Evolutionary conservation across 2,888 invertebrate genomes (phyloP).

Genomic region (Dryococelus australis): DNA sequence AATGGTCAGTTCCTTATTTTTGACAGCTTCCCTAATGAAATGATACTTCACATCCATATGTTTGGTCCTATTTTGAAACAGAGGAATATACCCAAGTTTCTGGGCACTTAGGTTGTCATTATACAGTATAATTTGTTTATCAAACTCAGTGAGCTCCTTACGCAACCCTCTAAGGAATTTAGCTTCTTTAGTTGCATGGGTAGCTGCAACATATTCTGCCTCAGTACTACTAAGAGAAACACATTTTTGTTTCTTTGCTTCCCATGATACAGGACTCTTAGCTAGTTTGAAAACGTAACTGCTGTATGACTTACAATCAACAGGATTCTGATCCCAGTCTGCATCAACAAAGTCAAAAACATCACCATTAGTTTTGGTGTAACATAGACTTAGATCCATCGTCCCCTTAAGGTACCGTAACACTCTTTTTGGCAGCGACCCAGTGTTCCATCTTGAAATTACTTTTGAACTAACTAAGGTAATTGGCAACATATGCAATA

Average conservation of each 20-base stretch:
- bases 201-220: too few relatives aligned
- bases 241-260: conserved; percentile 23
- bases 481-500: conserved; percentile 24
- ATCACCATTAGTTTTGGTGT: neutral
- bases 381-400: neutral
- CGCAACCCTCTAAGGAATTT: neutral
- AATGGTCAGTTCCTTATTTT: conserved; percentile 37
- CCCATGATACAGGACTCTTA: conserved; percentile 19
- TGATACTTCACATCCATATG: conserved; percentile 48
- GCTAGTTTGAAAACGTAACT: conserved; percentile 24
- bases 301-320: conserved; percentile 25
- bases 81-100: conserved; percentile 44
- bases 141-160: neutral
- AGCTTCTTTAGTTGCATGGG: conserved; percentile 18
- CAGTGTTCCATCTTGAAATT: conserved; percentile 12
- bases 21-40: conserved; percentile 44
- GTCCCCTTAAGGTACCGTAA: conserved; percentile 33
- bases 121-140: conserved; percentile 35
- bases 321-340: conserved; percentile 12
- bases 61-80: conserved; percentile 43
- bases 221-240: neutral
- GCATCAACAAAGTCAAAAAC: conserved; percentile 23
- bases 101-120: conserved; percentile 48
- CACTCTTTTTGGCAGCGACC: conserved; percentile 34
- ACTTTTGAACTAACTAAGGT: conserved; percentile 23